Evolutionary conservation across 2,888 invertebrate species (phyloP), one percentile per base, ranked within the genome.

Genomic region (Zhuqinia jingwanae): DNA sequence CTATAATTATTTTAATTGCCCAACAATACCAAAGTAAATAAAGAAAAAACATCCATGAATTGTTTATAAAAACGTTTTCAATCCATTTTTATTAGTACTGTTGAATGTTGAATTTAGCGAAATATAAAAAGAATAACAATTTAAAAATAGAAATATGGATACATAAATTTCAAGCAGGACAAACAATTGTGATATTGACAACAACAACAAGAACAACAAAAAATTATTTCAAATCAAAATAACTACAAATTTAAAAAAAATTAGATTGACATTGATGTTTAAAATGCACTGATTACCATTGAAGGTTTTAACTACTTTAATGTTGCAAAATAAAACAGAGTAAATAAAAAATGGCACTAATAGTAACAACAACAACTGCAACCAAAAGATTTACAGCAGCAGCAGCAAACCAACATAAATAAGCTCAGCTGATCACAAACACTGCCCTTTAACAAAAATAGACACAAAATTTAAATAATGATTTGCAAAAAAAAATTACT

Each of bases 401-500:
- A 78, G n/a, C 58, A 60, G 45, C 60, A 78, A 47, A 50, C 47
- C 73, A 73, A 50, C 68, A 58, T 47, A 60, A 60, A 60, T 42
- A 42, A 20, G 65, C 73, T 47, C 73, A 73, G 73, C 50, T 47
- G 73, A 73, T 73, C 73, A 73, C 73, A 73, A 73, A 73, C 73
- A 27, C 50, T 73, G 50, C 50, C 73, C 50, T 73, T 73, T 22
- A 47, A 27, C 73, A 73, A 73, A 25, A 50, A 73, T 30, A 8
- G 65, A 13, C 20, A 42, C 65, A 65, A 60, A 60, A 56, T 20
- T 58, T 20, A 60, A 25, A 11, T 10, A 6, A 2, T 17, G 20
- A 56, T 11, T 2, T 10, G 13, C 10, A 1, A n/a, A n/a, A n/a
- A n/a, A n/a, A n/a, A n/a, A n/a, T n/a, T n/a, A 45, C 45, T 70